Conservation (phyloP, 2,888 invertebrate species). For the Lithodes maja region DNA sequence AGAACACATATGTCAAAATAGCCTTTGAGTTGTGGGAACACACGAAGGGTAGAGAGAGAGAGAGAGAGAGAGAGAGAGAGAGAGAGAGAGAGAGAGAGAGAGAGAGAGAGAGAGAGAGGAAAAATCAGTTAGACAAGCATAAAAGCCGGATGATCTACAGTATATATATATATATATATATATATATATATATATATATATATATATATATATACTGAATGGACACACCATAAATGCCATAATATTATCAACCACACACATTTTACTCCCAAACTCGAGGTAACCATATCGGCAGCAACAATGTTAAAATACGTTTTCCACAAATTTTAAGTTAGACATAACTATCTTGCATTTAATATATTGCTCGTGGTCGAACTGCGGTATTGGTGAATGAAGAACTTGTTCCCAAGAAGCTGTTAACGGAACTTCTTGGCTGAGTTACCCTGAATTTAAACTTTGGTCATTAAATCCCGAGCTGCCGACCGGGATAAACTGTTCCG, state of each 20-base stretch:
- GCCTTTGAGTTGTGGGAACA: neutral
- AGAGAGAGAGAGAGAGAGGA: no score
- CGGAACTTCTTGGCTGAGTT: neutral
- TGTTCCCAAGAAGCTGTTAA: neutral
- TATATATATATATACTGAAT: no score
- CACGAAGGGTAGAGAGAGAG: neutral
- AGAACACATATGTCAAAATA: neutral
- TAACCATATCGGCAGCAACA: neutral
- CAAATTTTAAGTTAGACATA: no score
- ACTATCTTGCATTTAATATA: neutral
- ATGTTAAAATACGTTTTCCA: neutral
- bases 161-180: no score
- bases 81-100: no score
- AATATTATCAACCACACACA: no score
- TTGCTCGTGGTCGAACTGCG: neutral
- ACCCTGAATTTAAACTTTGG: slow-evolving; percentile 1
- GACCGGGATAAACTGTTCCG: neutral
- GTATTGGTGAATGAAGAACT: neutral
- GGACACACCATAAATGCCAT: no score
- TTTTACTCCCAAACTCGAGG: no score
- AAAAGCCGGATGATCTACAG: no score
- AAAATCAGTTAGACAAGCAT: no score
- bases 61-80: neutral
- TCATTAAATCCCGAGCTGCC: neutral
- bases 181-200: no score